Percentiles rank a stretch among this genome's conserved stretches.
Evolutionary conservation across 2,888 invertebrate species (phyloP).

Genomic region (Taphrorychus bicolor): DNA sequence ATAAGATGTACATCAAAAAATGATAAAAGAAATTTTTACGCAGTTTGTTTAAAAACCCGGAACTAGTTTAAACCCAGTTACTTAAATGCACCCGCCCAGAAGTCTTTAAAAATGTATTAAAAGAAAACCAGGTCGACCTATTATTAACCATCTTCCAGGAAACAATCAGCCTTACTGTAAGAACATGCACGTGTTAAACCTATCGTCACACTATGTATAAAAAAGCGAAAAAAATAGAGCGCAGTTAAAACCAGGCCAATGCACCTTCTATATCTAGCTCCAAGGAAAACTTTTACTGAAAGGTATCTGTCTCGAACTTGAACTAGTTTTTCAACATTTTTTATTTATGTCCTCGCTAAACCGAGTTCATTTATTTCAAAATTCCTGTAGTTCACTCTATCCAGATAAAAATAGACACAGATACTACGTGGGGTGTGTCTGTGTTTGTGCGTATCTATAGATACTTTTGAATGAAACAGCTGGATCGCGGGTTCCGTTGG

Average conservation of each 20-base stretch:
- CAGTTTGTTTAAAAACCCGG: no score
- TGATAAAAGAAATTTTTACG: no score
- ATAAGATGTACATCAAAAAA: no score
- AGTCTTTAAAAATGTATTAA: background rate
- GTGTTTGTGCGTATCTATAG: background rate
- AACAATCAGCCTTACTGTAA: background rate
- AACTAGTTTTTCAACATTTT: background rate
- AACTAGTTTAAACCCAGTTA: background rate
- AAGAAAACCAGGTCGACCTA: background rate
- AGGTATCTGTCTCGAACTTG: background rate
- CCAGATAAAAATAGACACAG: conserved; percentile 6
- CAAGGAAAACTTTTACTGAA: no score
- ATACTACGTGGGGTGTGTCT: background rate
- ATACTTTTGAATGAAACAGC: background rate
- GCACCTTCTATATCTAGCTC: background rate
- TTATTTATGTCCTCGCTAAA: background rate
- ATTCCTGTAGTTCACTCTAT: no score
- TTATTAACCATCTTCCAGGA: background rate
- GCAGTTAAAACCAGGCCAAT: background rate
- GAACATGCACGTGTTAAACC: background rate
- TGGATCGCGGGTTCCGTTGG: conserved; percentile 1
- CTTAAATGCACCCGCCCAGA: background rate
- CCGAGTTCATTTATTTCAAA: background rate
- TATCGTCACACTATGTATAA: background rate
- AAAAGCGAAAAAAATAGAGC: background rate